These are phyloP conservation scores for Rhadinocentrus ornatus DNA, from an alignment of 2,797 vertebrate genomes.

Conservation along the genomic window DNA sequence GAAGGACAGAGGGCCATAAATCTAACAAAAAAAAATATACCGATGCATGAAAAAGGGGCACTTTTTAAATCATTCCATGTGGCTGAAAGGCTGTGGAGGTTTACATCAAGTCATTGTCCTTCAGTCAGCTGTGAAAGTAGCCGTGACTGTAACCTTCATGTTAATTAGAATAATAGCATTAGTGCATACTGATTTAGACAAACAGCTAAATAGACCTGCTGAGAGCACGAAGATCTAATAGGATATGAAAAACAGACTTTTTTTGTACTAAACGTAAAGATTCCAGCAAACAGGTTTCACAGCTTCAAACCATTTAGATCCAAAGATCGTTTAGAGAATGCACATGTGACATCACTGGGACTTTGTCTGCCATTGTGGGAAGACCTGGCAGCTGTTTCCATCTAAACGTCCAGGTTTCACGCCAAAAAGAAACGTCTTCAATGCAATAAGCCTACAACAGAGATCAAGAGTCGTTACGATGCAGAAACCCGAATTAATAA, in stretches of 20 bases:
- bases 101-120: not conserved
- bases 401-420: too few species aligned
- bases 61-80: not conserved
- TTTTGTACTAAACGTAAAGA: not conserved
- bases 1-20: not conserved
- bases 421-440: too few species aligned
- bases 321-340: too few species aligned
- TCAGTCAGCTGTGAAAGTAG: slow-evolving; percentile 3
- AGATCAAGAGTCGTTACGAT: too few species aligned
- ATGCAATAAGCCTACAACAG: too few species aligned
- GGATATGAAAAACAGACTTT: not conserved
- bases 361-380: too few species aligned
- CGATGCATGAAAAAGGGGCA: not conserved
- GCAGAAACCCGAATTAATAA: too few species aligned
- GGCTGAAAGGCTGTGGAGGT: not conserved
- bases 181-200: not conserved
- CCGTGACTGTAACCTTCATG: not conserved
- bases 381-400: too few species aligned
- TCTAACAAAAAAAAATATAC: not conserved
- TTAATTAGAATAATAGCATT: not conserved
- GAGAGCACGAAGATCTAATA: not conserved
- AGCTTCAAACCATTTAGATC: too few species aligned
- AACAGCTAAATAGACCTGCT: not conserved
- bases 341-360: too few species aligned
- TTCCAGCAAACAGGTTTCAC: too few species aligned